Base-by-base conservation (phyloP, 2,113 vertebrate genomes). In the Cricetomys ansorgei region DNA sequence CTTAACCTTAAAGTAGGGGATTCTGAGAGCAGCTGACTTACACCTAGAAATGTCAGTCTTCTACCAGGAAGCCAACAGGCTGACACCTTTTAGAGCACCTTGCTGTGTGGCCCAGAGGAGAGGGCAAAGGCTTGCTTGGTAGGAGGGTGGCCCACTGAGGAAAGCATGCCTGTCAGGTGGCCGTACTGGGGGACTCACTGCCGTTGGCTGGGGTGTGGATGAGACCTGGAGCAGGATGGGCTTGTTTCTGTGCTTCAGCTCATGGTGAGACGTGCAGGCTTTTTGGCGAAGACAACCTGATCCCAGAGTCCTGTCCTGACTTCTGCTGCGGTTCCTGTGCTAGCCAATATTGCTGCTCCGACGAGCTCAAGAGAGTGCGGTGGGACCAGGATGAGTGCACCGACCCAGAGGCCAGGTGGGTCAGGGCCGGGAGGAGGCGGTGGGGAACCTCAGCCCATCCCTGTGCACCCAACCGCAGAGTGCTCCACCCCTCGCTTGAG, bases 291-390 rank as follows among this genome's bases (percentile, higher is more conserved):
- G 27, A 1, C 79, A 87, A 5, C 65, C 64, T 89, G 2, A 62
- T 64, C 31, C 88, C 55, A 19, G 16, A 64, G 45, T 89, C 67
- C 95, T 98, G 98, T 70, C 97, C 96, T 29, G 1, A 43, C 29
- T 98, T 98, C 96, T 98, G 98, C 96, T 98, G 98, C 55, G 98
- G 98, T 40, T 77, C 76, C 59, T 97, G 98, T 77, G 0, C 21
- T 0, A 0, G 3, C 89, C 83, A 4, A 27, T 98, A 96, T 65
- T 98, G 98, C 87, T 98, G 98, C 77, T 98, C 97, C 5, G 37
- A 98, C 0, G 5, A 0, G 0, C 1, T 40, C 10, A 93, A 97
- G 62, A 98, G 62, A 85, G 79, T 95, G 27, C 73, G 73, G 12
- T 88, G 94, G 89, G 69, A 3, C 25, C 7, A 31, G 48, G 69